Conservation (phyloP, 2,888 invertebrate species). For the Cecidostiba fungosa region DNA sequence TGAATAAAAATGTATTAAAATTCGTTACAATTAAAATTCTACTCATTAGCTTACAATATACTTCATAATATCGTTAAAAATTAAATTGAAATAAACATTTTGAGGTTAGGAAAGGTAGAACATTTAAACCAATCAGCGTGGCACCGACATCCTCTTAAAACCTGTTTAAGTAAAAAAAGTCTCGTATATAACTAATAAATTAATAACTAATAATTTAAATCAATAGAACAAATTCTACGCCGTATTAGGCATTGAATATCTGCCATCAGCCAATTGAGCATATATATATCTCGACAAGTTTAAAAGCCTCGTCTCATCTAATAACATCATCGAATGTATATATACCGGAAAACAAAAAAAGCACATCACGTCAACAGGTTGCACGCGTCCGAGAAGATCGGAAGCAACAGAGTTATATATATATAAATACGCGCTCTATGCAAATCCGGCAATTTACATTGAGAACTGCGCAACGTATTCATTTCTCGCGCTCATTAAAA, state of each 20-base stretch:
- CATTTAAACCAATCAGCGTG: no score
- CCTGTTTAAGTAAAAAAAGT: no score
- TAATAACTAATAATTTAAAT: not conserved
- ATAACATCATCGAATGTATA: slow-evolving; percentile 7
- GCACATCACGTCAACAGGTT: not conserved
- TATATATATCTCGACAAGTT: no score
- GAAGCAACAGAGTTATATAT: not conserved
- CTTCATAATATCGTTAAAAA: no score
- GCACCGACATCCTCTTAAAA: no score
- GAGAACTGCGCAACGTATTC: slow-evolving; percentile 63
- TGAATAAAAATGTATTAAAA: no score
- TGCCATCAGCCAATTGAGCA: not conserved
- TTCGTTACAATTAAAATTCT: no score
- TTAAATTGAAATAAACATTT: no score
- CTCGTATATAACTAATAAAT: no score
- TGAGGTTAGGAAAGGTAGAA: no score
- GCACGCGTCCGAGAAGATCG: no score
- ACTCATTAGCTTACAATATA: no score
- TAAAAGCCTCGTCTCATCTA: not conserved
- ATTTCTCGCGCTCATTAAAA: slow-evolving; percentile 64
- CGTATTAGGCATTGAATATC: not conserved
- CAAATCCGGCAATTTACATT: slow-evolving; percentile 63
- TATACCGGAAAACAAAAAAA: not conserved
- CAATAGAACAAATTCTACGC: not conserved
- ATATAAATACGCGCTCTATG: slow-evolving; percentile 41